Evolutionary conservation across 2,888 invertebrate genomes (phyloP).

Genomic region (Torymus auratus): DNA sequence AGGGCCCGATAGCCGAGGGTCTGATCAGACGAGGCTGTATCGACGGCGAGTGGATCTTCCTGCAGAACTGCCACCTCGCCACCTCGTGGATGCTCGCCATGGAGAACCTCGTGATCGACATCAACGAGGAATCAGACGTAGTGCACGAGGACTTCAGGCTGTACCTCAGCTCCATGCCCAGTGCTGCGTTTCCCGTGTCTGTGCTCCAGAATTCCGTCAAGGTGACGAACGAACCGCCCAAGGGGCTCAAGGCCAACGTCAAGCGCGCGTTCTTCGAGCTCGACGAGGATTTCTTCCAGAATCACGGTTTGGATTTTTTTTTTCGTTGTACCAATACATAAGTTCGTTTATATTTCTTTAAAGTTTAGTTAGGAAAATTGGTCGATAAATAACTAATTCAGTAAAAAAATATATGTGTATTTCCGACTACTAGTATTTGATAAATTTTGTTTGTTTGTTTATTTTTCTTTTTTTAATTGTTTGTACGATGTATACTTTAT

Average conservation of each 20-base stretch:
- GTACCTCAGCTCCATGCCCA: constrained; percentile 94
- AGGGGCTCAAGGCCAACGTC: constrained; percentile 92
- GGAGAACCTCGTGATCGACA: constrained; percentile 86
- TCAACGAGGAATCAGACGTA: constrained; percentile 82
- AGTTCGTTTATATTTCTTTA: too few species aligned
- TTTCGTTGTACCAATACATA: neutral
- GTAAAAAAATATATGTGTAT: too few species aligned
- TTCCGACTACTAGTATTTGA: too few species aligned
- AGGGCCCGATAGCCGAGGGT: constrained; percentile 91
- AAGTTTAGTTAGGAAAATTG: too few species aligned
- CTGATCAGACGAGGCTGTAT: constrained; percentile 85
- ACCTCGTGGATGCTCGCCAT: constrained; percentile 94
- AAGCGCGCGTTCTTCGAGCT: constrained; percentile 89
- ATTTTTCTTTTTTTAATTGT: too few species aligned
- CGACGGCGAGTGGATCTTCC: constrained; percentile 92
- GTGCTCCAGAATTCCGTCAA: constrained; percentile 95
- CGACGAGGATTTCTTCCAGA: constrained; percentile 88
- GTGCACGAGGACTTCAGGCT: constrained; percentile 87
- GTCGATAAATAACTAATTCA: too few species aligned
- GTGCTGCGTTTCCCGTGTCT: constrained; percentile 90
- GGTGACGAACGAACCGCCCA: constrained; percentile 96
- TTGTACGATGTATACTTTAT: too few species aligned
- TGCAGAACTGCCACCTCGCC: constrained; percentile 94
- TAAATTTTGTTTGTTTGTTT: too few species aligned
- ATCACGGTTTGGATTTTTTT: constrained; percentile 81